These are phyloP conservation scores for Pilophorus perplexus DNA, from an alignment of 2,888 invertebrate genomes.

Conservation along the genomic window DNA sequence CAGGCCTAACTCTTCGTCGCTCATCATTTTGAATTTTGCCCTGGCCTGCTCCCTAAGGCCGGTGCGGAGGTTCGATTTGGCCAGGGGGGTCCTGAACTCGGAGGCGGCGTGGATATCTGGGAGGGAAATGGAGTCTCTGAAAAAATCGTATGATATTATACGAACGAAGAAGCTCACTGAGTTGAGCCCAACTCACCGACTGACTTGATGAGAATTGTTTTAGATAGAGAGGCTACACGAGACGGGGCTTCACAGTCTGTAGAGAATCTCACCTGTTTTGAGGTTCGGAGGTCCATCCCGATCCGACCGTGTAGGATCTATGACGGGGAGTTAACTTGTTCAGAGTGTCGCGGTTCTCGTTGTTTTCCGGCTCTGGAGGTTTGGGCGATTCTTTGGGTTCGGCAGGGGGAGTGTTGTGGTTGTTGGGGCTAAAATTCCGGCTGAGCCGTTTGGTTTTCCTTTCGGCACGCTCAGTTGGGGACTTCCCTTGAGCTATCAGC, in stretches of 20 bases:
- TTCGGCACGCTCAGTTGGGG: constrained; percentile 53
- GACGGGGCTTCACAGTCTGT: too few species aligned
- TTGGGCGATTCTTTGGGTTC: constrained; percentile 21
- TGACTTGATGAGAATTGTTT: too few species aligned
- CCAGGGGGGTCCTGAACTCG: constrained; percentile 57
- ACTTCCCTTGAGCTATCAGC: constrained; percentile 65
- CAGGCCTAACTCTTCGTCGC: constrained; percentile 71
- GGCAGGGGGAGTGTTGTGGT: constrained; percentile 8
- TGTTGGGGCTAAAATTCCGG: constrained; percentile 36
- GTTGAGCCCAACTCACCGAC: too few species aligned
- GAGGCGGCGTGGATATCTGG: constrained; percentile 54
- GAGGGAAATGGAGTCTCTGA: constrained; percentile 54
- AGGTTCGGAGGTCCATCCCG: constrained; percentile 12
- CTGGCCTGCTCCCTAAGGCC: constrained; percentile 62
- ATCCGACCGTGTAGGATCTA: constrained; percentile 29
- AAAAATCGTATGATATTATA: too few species aligned
- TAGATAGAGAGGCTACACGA: too few species aligned
- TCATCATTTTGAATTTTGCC: constrained; percentile 65
- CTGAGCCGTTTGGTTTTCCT: constrained; percentile 38
- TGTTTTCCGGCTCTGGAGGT: constrained; percentile 7
- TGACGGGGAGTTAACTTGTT: constrained; percentile 28
- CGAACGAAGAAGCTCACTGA: too few species aligned
- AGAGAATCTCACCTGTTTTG: too few species aligned
- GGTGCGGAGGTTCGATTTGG: constrained; percentile 53
- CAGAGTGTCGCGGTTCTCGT: constrained; percentile 7